These are phyloP conservation scores for Vespertilio murinus DNA, from an alignment of 2,797 vertebrate species.

Conservation along the genomic window DNA sequence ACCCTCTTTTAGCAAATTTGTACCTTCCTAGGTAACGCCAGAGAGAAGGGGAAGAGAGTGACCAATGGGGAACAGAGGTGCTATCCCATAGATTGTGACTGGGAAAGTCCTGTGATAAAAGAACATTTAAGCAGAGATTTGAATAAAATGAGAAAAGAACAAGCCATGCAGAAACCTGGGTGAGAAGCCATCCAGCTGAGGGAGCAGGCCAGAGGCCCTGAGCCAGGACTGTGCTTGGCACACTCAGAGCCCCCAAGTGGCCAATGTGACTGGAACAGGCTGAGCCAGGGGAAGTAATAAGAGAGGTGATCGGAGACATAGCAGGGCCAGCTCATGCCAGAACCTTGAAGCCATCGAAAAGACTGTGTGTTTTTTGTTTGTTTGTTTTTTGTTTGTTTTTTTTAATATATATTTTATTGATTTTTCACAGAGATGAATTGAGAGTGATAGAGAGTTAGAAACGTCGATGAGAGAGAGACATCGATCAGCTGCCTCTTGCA, in stretches of 20 bases:
- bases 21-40: neutral
- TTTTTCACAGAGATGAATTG: too few relatives aligned
- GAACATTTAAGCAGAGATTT: neutral
- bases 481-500: too few relatives aligned
- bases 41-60: neutral
- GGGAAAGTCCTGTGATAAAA: neutral
- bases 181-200: neutral
- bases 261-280: neutral
- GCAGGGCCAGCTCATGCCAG: neutral
- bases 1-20: neutral
- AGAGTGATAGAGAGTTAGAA: too few relatives aligned
- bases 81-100: neutral
- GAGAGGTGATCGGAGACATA: neutral
- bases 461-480: too few relatives aligned
- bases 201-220: neutral
- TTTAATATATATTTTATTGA: too few relatives aligned
- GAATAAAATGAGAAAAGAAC: neutral
- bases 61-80: neutral
- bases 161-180: neutral
- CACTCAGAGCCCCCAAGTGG: neutral
- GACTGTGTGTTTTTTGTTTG: constrained; percentile 12
- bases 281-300: neutral
- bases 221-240: neutral
- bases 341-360: neutral
- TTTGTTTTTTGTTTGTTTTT: too few relatives aligned